Evolutionary conservation across 2,888 invertebrate genomes (phyloP).

Genomic region (Ferdinandea cuprea): DNA sequence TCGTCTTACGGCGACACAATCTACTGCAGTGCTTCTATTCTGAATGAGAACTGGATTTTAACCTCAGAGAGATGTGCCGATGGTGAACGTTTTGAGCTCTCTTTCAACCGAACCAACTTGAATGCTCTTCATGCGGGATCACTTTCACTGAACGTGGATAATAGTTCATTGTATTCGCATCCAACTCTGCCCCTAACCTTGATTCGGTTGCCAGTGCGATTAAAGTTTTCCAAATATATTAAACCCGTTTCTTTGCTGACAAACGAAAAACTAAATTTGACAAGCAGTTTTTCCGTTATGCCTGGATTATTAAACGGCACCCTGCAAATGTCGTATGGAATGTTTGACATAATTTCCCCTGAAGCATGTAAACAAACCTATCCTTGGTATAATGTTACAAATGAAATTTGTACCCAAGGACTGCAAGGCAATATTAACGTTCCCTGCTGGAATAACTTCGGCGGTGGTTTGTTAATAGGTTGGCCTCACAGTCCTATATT

Average conservation of each 20-base stretch:
- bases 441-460: slow-evolving; percentile 70
- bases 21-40: slow-evolving; percentile 71
- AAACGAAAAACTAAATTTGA: slow-evolving; percentile 12
- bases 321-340: slow-evolving; percentile 61
- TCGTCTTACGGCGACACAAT: background rate
- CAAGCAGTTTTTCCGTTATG: slow-evolving; percentile 67
- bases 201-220: slow-evolving; percentile 56
- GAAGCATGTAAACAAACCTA: slow-evolving; percentile 34
- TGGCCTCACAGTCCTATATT: slow-evolving; percentile 71
- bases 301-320: slow-evolving; percentile 60
- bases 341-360: slow-evolving; percentile 61
- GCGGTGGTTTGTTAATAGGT: slow-evolving; percentile 71
- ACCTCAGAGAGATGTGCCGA: slow-evolving; percentile 60
- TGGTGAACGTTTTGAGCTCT: slow-evolving; percentile 34
- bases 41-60: slow-evolving; percentile 63
- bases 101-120: slow-evolving; percentile 66
- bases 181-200: slow-evolving; percentile 61
- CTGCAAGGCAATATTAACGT: slow-evolving; percentile 50
- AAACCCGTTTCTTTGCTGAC: slow-evolving; percentile 36
- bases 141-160: slow-evolving; percentile 56
- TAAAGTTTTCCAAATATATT: slow-evolving; percentile 51
- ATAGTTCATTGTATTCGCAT: slow-evolving; percentile 35
- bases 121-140: slow-evolving; percentile 33
- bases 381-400: slow-evolving; percentile 36
- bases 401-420: slow-evolving; percentile 68